Evolutionary conservation across 1,140 invertebrate species (phyloP).

Genomic region (Drosophila tsacasi): DNA sequence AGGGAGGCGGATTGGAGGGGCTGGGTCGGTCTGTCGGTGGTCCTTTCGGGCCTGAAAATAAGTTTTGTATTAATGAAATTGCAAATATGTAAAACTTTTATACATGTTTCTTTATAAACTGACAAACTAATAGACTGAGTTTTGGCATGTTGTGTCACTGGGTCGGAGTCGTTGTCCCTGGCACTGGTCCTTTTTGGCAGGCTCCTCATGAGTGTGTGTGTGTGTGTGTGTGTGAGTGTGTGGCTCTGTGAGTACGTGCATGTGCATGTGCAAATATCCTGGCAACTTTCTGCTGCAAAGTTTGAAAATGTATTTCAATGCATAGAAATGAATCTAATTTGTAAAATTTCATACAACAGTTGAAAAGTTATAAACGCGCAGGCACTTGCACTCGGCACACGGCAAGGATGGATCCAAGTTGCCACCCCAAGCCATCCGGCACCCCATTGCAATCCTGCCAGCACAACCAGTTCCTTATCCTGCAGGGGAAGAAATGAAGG

Average conservation of each 20-base stretch:
- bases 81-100: constrained; percentile 80
- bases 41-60: constrained; percentile 56
- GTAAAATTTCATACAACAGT: constrained; percentile 84
- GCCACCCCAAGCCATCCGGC: not conserved
- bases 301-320: constrained; percentile 84
- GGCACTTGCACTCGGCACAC: constrained; percentile 78
- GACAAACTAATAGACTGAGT: constrained; percentile 83
- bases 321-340: constrained; percentile 84
- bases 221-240: not conserved
- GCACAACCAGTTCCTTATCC: constrained; percentile 21
- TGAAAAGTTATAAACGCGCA: constrained; percentile 83
- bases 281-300: constrained; percentile 79
- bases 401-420: constrained; percentile 37
- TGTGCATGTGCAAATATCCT: constrained; percentile 66
- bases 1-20: not conserved
- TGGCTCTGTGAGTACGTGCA: constrained; percentile 40
- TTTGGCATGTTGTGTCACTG: constrained; percentile 74
- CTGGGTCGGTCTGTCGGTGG: not conserved
- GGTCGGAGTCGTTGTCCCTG: constrained; percentile 36
- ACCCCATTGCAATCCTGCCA: constrained; percentile 21
- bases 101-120: constrained; percentile 84
- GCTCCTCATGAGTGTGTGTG: constrained; percentile 38
- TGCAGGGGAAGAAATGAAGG: constrained; percentile 8
- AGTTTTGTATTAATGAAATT: constrained; percentile 84
- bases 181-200: constrained; percentile 32